Base-by-base conservation (phyloP, 2,113 vertebrate genomes). In the Pterocles gutturalis region DNA sequence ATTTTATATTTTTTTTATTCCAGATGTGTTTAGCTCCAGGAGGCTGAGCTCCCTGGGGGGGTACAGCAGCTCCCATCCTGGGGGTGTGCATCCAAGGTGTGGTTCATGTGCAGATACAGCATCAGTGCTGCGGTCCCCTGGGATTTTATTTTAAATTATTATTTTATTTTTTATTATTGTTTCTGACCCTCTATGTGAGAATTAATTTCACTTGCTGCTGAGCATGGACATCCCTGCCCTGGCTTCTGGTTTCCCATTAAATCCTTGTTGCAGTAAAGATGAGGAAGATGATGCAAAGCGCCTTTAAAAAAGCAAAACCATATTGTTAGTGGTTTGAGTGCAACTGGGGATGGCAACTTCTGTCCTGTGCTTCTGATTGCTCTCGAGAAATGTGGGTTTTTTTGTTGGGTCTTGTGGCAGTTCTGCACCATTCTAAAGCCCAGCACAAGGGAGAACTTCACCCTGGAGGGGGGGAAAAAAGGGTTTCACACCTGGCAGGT, bases 121-220 rank as follows among this genome's bases (percentile, higher is more conserved):
- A 6, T 3, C 8, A 4, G 9, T 0, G 2, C 13, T 10, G 1
- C 0, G 9, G 18, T 64, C 43, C 45, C 0, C 0, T 16, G 85
- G 80, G 62, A 26, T 41, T 41, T 41, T 41, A 13, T 41, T 41
- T 41, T 38, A 38, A 41, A 38, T 41, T 41, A 11, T 41, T 41
- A 41, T 41, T 41, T 41, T 41, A 41, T 41, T 41, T 41, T 41
- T 41, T 41, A 14, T 41, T 41, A 41, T 41, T 17, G 4, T 7
- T 31, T 11, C 10, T 41, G 20, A 66, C 34, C 24, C 15, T 38
- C 15, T 31, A 53, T 8, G 18, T 41, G 69, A 55, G 28, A 65
- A 46, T 43, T 57, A 26, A 22, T 43, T 54, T 13, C 65, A 38
- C 13, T 71, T 81, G 46, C 31, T 12, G 8, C n/a, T 17, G 17